Evolutionary conservation across 2,113 vertebrate species (phyloP).

Genomic region (Gnathonemus longibarbis): DNA sequence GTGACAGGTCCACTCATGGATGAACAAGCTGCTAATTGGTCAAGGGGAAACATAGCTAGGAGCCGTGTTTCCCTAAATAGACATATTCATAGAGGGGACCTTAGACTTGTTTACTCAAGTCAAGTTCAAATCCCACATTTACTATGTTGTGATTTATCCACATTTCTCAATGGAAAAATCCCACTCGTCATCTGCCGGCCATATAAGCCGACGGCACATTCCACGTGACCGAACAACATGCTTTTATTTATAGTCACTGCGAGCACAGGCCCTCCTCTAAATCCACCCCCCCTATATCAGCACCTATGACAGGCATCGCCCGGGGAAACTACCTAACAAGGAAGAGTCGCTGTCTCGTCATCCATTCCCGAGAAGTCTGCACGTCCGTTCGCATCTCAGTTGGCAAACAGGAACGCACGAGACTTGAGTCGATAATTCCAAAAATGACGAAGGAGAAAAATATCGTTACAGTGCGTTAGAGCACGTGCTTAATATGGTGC

Average conservation of each 20-base stretch:
- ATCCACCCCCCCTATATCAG: conserved; percentile 64
- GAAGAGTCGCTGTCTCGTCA: conserved; percentile 58
- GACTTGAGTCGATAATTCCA: background rate
- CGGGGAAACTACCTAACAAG: conserved; percentile 72
- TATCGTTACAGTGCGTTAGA: background rate
- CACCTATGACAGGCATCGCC: conserved; percentile 72
- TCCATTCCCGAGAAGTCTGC: background rate
- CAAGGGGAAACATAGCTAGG: conserved; percentile 10
- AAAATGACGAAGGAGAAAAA: background rate
- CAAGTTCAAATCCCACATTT: background rate
- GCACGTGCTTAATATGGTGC: background rate
- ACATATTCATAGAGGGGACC: conserved; percentile 27
- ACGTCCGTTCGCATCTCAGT: background rate
- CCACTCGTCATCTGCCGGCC: conserved; percentile 26
- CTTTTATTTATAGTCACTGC: conserved; percentile 80
- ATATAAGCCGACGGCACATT: conserved; percentile 74
- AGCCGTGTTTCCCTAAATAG: conserved; percentile 38
- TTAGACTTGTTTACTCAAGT: background rate
- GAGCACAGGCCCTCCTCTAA: conserved; percentile 70
- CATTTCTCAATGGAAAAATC: conserved; percentile 54
- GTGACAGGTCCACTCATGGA: background rate
- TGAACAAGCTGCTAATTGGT: background rate
- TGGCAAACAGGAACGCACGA: conserved; percentile 13
- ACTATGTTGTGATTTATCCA: conserved; percentile 39
- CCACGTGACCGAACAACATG: conserved; percentile 74